Base-by-base conservation (phyloP, 2,888 invertebrate genomes). In the Pristionchus maxplancki region DNA sequence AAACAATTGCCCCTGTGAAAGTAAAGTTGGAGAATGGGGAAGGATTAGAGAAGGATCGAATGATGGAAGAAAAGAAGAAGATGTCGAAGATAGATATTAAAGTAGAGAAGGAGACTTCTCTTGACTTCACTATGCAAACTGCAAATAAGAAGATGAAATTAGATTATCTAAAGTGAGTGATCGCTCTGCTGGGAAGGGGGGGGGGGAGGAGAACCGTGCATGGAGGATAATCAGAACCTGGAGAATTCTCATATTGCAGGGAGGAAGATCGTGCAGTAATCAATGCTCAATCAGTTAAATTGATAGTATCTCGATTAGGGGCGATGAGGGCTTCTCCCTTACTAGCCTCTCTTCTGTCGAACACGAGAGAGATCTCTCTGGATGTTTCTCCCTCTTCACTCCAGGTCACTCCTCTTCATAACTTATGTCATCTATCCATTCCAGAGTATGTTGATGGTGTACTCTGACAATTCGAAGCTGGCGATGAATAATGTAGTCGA, bases 301-400 rank as follows among this genome's bases (percentile, higher is more conserved):
- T 88, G 78, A 28, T 17, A 31, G 88, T 88, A n/a, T 88, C 88
- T 81, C 78, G 88, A 31, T 28, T 40, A 24, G 88, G 78, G 31
- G 88, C 88, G 0, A 81, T 81, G 78, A 50, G 62, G n/a, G 78
- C 88, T 8, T 81, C 78, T 37, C 88, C 88, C 6, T 28, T 58
- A 31, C 81, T 88, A 15, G 88, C 88, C 24, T n/a, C 78, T 62
- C 78, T 88, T 40, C 62, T 88, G 1, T 34, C 81, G 24, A 78
- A 31, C 17, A 20, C 37, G 15, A 53, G 88, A 40, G 88, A 88
- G 40, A 64, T 62, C 17, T 40, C 4, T 28, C 37, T 88, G 3
- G 88, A 88, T 62, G 88, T 88, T 6, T 20, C n/a, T 37, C 58
- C 88, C 20, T 24, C 50, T 81, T 28, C 78, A 31, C 62, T 88